Percentiles rank a stretch among this genome's conserved stretches.
Evolutionary conservation across 2,113 vertebrate species (phyloP).

Genomic region (Rhinolophus ferrumequinum): DNA sequence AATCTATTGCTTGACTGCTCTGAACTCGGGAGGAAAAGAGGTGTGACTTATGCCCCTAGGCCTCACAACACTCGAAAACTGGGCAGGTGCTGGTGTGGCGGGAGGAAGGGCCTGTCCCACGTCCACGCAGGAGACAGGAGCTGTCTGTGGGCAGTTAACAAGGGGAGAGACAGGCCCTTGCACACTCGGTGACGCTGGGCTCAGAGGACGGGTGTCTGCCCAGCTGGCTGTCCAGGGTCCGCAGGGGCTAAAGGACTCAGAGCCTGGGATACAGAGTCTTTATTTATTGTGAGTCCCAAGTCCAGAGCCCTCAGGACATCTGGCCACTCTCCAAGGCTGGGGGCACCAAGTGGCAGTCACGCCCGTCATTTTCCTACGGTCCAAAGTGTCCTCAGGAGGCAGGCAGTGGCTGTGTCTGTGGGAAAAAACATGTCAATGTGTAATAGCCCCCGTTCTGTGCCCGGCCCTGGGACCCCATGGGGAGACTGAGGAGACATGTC

Average conservation of each 20-base stretch:
- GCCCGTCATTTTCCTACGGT: background rate
- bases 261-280: constrained; percentile 10
- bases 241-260: background rate
- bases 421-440: constrained; percentile 31
- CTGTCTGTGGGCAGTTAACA: background rate
- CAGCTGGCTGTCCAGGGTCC: background rate
- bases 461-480: background rate
- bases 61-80: background rate
- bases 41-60: background rate
- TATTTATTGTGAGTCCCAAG: constrained; percentile 56
- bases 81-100: background rate
- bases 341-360: background rate
- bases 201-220: background rate
- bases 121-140: background rate
- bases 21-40: background rate
- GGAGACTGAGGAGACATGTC: background rate
- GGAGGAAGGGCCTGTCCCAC: background rate
- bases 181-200: background rate
- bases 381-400: constrained; percentile 58
- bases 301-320: background rate
- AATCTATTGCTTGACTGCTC: background rate
- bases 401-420: constrained; percentile 68
- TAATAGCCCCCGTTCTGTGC: background rate
- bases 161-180: background rate
- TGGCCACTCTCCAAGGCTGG: background rate